These are phyloP conservation scores for Nasonia giraulti DNA, from an alignment of 1,140 invertebrate species.

Conservation along the genomic window DNA sequence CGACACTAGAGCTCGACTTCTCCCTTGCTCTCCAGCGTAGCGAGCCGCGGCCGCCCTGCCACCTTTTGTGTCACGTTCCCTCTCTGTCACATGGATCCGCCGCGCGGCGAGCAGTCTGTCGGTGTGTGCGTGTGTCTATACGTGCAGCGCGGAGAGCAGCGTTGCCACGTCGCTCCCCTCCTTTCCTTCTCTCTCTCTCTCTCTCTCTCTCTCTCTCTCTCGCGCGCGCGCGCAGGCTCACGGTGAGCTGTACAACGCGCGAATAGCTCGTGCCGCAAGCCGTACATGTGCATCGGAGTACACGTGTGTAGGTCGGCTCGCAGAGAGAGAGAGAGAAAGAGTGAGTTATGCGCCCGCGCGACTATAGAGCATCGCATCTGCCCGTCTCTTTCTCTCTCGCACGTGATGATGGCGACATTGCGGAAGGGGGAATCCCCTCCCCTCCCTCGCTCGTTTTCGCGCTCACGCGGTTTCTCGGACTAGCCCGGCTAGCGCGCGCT, in stretches of 20 bases:
- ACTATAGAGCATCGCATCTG: background rate
- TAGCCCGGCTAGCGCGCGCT: background rate
- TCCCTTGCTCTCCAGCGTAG: slow-evolving; percentile 65
- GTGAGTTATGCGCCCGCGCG: slow-evolving; percentile 21
- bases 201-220: too few species aligned
- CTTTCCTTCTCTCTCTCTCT: background rate
- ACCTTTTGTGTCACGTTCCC: slow-evolving; percentile 69
- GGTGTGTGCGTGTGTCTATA: background rate
- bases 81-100: slow-evolving; percentile 72
- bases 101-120: background rate
- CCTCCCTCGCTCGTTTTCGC: background rate
- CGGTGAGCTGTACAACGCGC: background rate
- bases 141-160: background rate
- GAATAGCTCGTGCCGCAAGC: background rate
- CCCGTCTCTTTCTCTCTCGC: background rate
- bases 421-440: background rate
- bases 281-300: background rate
- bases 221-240: too few species aligned
- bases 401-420: background rate
- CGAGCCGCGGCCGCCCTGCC: slow-evolving; percentile 50
- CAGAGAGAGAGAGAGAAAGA: background rate
- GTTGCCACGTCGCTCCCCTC: background rate
- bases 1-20: slow-evolving; percentile 58
- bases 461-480: slow-evolving; percentile 8
- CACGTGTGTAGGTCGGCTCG: background rate